Percentiles rank a stretch among this genome's conserved stretches.
Evolutionary conservation across 2,797 vertebrate genomes (phyloP).

Genomic region (Lithobates pipiens): DNA sequence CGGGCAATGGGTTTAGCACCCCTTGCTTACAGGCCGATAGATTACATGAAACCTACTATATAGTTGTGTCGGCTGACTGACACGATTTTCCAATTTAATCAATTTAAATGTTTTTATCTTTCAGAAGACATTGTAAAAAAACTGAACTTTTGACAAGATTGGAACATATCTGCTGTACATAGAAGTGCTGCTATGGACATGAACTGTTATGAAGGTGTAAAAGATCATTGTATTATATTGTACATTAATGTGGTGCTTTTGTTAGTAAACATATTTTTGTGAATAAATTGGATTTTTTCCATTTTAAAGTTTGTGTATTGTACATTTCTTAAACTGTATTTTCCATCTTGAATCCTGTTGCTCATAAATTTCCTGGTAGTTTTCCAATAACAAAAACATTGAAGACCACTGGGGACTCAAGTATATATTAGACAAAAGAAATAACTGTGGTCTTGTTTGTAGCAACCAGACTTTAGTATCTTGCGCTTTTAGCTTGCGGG

Average conservation of each 20-base stretch:
- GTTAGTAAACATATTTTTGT: constrained; percentile 2
- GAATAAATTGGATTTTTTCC: constrained; percentile 3
- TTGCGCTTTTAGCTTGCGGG: no score
- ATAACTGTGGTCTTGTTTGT: no score
- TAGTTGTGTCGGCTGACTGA: no score
- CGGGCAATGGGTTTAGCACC: no score
- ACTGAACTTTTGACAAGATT: constrained; percentile 30
- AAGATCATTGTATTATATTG: constrained; percentile 45
- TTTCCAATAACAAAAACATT: no score
- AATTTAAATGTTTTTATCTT: constrained; percentile 7
- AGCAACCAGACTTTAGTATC: no score
- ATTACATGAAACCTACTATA: no score
- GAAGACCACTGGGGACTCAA: no score
- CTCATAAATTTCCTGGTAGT: neutral
- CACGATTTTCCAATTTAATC: no score
- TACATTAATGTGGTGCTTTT: neutral
- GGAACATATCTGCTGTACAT: neutral
- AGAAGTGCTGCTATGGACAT: constrained; percentile 34
- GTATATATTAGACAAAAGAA: no score
- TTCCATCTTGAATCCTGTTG: neutral
- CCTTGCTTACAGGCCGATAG: no score
- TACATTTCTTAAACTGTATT: neutral
- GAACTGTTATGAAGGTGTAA: no score
- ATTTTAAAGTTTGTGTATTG: neutral
- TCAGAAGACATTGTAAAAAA: constrained; percentile 49